A percentile compares a stretch with the other conserved stretches of the same genome.
Conservation (phyloP, 1,140 invertebrate genomes). For the Chironomus tepperi region DNA sequence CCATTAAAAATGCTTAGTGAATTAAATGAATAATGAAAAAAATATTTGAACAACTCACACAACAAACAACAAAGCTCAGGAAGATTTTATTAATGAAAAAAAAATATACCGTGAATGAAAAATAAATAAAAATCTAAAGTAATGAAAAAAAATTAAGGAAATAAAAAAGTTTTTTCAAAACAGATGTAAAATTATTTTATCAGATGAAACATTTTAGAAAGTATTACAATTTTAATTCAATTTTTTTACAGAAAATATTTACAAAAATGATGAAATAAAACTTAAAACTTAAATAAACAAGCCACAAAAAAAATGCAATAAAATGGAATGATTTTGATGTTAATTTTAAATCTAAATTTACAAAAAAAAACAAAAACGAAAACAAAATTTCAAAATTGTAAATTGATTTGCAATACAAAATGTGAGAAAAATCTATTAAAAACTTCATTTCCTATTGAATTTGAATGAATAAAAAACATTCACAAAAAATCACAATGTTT, state of each 20-base stretch:
- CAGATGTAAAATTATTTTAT: conserved; percentile 5
- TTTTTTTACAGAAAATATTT: not conserved
- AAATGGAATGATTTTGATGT: not conserved
- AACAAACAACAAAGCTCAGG: conserved; percentile 22
- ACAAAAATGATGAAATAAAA: not conserved
- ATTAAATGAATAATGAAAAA: not conserved
- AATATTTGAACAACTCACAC: conserved; percentile 13
- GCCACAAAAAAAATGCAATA: not conserved
- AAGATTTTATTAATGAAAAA: conserved; percentile 13
- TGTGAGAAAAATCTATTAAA: too few relatives aligned
- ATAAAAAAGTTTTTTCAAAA: not conserved
- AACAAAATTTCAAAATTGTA: not conserved
- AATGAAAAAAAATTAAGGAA: not conserved
- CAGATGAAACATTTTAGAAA: not conserved
- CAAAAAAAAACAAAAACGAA: not conserved
- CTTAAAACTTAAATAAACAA: not conserved
- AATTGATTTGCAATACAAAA: too few relatives aligned
- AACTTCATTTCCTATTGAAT: too few relatives aligned
- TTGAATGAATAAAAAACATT: too few relatives aligned
- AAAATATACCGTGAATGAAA: not conserved
- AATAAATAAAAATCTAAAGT: not conserved
- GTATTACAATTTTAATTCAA: not conserved
- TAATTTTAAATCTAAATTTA: not conserved
- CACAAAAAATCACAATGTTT: not conserved
- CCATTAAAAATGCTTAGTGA: not conserved